Conservation (phyloP, 2,797 vertebrate genomes). For the Masticophis lateralis region DNA sequence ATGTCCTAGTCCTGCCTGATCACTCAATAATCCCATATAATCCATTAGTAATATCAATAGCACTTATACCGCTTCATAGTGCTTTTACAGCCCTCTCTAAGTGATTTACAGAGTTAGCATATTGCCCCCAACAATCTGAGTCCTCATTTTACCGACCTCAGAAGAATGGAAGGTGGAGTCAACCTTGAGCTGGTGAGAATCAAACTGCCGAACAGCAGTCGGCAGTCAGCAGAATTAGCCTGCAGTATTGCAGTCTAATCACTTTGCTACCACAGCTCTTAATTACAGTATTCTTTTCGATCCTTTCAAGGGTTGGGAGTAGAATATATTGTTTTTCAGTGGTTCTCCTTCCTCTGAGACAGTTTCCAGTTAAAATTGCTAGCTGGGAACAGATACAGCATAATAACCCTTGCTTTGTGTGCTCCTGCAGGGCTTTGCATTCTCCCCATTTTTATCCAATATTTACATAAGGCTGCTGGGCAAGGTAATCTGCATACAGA, state of each 20-base stretch:
- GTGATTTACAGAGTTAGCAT: background rate
- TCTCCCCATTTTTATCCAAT: background rate
- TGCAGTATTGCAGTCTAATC: background rate
- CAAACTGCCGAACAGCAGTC: background rate
- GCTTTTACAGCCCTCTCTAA: background rate
- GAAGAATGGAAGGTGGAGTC: background rate
- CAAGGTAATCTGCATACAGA: background rate
- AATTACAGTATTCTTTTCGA: background rate
- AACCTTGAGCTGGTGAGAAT: background rate
- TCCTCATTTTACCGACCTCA: background rate
- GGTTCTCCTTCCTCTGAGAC: background rate
- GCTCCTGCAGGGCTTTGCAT: background rate
- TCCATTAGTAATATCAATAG: background rate
- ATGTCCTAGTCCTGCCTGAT: background rate
- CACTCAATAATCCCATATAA: background rate
- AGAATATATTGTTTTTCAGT: background rate
- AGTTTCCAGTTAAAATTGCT: background rate
- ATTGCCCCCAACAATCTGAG: background rate
- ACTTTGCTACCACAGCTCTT: background rate
- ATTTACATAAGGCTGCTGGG: background rate
- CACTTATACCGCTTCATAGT: background rate
- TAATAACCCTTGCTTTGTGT: background rate
- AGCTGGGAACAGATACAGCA: background rate
- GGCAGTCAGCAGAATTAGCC: background rate
- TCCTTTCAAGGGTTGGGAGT: background rate